These are phyloP conservation scores for Helarctos malayanus DNA, from an alignment of 2,797 vertebrate species.

Conservation along the genomic window DNA sequence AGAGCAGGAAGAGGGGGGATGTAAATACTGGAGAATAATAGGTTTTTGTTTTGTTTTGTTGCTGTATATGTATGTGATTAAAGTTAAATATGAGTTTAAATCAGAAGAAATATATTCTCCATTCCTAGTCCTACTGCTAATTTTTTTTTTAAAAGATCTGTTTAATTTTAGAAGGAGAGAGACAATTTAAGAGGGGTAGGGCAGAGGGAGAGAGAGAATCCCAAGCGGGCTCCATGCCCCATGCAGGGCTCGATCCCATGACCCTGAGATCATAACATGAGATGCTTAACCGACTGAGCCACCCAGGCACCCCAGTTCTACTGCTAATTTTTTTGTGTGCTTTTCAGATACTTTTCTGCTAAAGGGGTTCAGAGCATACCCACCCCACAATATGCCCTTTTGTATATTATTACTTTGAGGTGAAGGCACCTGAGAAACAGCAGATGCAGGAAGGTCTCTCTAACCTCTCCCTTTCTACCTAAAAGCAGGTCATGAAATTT, in stretches of 20 bases:
- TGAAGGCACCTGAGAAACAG: background rate
- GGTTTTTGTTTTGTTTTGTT: background rate
- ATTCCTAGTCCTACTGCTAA: background rate
- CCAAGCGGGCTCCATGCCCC: background rate
- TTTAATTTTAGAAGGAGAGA: background rate
- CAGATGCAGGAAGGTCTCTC: background rate
- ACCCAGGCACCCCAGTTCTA: background rate
- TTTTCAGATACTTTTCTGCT: slow-evolving; percentile 4
- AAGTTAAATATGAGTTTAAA: slow-evolving; percentile 38
- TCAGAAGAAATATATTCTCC: background rate
- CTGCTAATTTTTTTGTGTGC: background rate
- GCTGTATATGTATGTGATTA: background rate
- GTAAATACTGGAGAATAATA: background rate
- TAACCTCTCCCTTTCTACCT: background rate
- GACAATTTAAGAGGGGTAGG: background rate
- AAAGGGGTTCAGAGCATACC: background rate
- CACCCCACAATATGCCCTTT: background rate
- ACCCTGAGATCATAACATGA: background rate
- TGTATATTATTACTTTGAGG: slow-evolving; percentile 5
- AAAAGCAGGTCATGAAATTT: background rate
- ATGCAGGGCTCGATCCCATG: background rate
- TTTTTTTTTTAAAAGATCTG: background rate
- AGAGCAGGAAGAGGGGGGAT: background rate
- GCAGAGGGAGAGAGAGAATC: background rate
- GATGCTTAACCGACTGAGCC: background rate